Evolutionary conservation across 2,797 vertebrate genomes (phyloP).

Genomic region (Nothura maculosa): DNA sequence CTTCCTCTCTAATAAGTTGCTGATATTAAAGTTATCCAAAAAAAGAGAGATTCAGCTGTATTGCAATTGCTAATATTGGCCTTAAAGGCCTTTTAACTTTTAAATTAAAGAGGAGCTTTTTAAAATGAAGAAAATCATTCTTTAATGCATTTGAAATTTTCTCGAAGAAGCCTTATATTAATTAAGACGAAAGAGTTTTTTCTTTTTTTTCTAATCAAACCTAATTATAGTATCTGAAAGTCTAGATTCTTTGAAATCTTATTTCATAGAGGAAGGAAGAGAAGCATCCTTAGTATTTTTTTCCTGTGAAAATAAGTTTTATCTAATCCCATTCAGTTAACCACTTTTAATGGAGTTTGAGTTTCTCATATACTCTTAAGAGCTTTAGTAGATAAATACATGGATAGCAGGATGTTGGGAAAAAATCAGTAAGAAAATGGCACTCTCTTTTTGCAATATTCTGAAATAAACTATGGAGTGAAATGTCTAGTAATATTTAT

Average conservation of each 20-base stretch:
- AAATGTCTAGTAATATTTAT: neutral
- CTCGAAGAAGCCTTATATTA: conserved; percentile 33
- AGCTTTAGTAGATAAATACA: neutral
- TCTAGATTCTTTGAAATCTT: conserved; percentile 37
- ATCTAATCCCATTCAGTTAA: neutral
- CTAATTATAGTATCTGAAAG: conserved; percentile 46
- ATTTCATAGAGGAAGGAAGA: conserved; percentile 17
- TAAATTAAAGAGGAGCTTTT: conserved; percentile 29
- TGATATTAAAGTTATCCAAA: neutral
- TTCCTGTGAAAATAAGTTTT: conserved; percentile 26
- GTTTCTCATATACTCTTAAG: neutral
- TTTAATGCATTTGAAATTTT: conserved; percentile 33
- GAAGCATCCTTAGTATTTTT: neutral
- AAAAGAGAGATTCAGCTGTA: neutral
- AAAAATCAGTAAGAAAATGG: neutral
- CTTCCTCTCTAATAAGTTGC: neutral
- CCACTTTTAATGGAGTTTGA: neutral
- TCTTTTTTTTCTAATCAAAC: neutral
- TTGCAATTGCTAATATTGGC: neutral
- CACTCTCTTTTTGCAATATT: neutral
- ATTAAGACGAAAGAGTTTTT: neutral
- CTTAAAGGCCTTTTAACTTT: conserved; percentile 45
- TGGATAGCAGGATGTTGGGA: neutral
- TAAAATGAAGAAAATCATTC: conserved; percentile 25
- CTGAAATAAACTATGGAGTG: neutral